A percentile compares a stretch with the other conserved stretches of the same genome.
Evolutionary conservation across 2,113 vertebrate species (phyloP).

Genomic region (Corythoichthys intestinalis): DNA sequence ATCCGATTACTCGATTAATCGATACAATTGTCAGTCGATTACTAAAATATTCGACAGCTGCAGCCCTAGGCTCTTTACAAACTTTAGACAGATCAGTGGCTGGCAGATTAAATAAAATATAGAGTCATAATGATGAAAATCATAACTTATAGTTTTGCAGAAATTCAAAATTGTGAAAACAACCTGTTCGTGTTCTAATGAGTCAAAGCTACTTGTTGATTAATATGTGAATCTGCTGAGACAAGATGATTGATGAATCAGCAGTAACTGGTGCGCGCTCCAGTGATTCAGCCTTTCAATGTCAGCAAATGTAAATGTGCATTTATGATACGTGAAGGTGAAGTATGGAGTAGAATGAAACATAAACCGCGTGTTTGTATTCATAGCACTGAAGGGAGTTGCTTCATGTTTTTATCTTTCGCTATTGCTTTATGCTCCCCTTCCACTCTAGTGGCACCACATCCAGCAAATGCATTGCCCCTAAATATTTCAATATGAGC

Average conservation of each 20-base stretch:
- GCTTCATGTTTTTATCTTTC: not conserved
- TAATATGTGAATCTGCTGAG: constrained; percentile 12
- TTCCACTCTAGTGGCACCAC: constrained; percentile 4
- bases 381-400: not conserved
- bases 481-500: constrained; percentile 71
- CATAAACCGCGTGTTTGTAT: constrained; percentile 12
- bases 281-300: constrained; percentile 27
- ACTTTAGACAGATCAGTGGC: not conserved
- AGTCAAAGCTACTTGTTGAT: constrained; percentile 19
- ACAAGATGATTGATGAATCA: constrained; percentile 52
- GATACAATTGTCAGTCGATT: too few species aligned
- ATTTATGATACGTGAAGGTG: constrained; percentile 14
- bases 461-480: constrained; percentile 64
- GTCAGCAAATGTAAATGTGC: constrained; percentile 9
- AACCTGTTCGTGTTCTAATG: constrained; percentile 15
- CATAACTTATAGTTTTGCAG: not conserved
- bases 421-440: not conserved
- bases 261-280: constrained; percentile 19
- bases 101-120: not conserved
- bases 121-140: not conserved
- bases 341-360: constrained; percentile 22
- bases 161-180: not conserved
- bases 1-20: too few species aligned
- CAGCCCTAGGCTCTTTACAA: not conserved
- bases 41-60: not conserved